A percentile compares a stretch with the other conserved stretches of the same genome.
Evolutionary conservation across 2,113 vertebrate species (phyloP).

Genomic region (Connochaetes taurinus): DNA sequence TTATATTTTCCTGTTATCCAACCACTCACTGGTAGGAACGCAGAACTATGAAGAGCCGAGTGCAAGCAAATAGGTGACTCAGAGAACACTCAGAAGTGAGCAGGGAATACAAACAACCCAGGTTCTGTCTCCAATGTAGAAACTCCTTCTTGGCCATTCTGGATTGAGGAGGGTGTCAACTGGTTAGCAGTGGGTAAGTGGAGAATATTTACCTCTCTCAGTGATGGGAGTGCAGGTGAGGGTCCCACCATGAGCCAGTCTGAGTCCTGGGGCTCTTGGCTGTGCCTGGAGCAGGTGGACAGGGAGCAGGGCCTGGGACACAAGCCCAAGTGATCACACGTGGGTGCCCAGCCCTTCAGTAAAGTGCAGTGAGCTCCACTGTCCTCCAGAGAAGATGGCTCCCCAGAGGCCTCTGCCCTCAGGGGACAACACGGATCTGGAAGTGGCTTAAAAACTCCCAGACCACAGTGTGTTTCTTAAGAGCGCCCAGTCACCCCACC

Average conservation of each 20-base stretch:
- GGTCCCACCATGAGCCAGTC: background rate
- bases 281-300: background rate
- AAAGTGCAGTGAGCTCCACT: background rate
- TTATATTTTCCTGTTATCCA: background rate
- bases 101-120: fast-evolving
- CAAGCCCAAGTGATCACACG: fast-evolving
- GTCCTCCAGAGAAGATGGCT: background rate
- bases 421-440: fast-evolving
- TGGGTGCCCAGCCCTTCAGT: fast-evolving
- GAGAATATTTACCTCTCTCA: background rate
- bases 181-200: background rate
- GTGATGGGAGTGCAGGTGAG: background rate
- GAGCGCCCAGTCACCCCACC: fast-evolving
- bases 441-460: too few species aligned
- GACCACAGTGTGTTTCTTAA: background rate
- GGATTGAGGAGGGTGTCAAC: background rate
- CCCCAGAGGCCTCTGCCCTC: background rate
- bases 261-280: background rate
- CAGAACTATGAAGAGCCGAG: background rate
- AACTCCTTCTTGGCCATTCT: background rate
- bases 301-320: fast-evolving
- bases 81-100: background rate
- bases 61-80: background rate
- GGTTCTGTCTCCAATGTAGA: fast-evolving
- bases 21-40: background rate